Percentiles rank a stretch among this genome's conserved stretches.
These are phyloP conservation scores for Ferrisia virgata DNA, from an alignment of 2,888 invertebrate genomes.

Conservation along the genomic window DNA sequence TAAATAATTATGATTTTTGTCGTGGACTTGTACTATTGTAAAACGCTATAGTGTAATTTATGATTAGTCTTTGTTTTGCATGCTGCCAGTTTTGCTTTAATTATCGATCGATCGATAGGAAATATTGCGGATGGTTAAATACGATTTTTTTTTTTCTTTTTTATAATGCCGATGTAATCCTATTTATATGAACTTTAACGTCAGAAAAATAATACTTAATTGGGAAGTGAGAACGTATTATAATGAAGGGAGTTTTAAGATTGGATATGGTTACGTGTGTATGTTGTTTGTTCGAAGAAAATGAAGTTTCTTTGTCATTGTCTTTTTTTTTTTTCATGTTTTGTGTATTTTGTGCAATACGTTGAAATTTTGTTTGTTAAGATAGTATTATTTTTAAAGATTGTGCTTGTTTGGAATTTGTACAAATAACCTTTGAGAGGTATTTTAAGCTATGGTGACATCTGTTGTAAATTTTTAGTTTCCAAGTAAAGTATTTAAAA, in stretches of 20 bases:
- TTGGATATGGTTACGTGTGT: background rate
- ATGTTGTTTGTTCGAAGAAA: background rate
- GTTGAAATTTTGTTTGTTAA: conserved; percentile 1
- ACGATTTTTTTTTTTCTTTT: background rate
- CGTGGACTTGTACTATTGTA: background rate
- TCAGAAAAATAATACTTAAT: background rate
- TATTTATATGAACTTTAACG: background rate
- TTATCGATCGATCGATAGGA: background rate
- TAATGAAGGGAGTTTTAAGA: background rate
- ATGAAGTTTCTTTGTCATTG: background rate
- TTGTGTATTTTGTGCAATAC: conserved; percentile 10
- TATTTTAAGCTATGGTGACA: background rate
- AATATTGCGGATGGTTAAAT: background rate
- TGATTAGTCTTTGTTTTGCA: background rate
- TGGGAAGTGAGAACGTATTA: background rate
- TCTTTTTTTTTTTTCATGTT: background rate
- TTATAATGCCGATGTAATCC: background rate
- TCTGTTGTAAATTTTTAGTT: conserved; percentile 10
- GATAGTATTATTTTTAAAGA: background rate
- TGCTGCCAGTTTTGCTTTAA: conserved; percentile 23
- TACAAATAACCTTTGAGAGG: background rate
- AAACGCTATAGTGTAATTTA: conserved; percentile 6
- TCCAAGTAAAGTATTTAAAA: background rate
- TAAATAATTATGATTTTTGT: background rate
- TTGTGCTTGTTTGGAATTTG: background rate